Percentiles rank a stretch among this genome's conserved stretches.
phyloP scores from a whole-genome alignment of 2,797 vertebrate genomes.

The Vireo griseus region DNA sequence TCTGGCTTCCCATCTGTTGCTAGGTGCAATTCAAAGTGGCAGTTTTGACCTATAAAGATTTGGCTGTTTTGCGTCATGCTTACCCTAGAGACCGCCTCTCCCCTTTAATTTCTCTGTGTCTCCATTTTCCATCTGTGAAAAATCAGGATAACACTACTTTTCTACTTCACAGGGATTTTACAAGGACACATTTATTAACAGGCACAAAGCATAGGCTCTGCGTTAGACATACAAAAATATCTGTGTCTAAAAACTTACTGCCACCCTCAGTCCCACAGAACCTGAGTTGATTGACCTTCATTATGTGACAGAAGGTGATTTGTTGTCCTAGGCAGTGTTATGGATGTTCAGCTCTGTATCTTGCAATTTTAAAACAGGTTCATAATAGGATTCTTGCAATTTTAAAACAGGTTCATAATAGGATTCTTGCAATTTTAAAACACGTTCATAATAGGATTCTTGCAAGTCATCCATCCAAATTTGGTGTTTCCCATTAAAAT shows the following conservation, averaged over 20 bases:
- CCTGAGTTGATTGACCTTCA: background rate
- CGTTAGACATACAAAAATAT: background rate
- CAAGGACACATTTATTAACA: conserved; percentile 31
- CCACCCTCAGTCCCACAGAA: background rate
- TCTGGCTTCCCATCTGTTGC: conserved; percentile 67
- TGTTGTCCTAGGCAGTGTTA: background rate
- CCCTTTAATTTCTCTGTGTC: conserved; percentile 54
- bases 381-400: background rate
- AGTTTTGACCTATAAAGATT: conserved; percentile 69
- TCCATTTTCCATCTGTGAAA: conserved; percentile 65
- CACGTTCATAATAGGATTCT: background rate
- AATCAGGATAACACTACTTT: conserved; percentile 49
- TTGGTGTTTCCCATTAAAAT: background rate
- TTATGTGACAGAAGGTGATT: background rate
- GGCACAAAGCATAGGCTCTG: background rate
- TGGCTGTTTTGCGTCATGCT: conserved; percentile 55
- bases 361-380: background rate
- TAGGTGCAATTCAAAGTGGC: conserved; percentile 66
- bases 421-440: background rate
- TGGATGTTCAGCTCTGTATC: background rate
- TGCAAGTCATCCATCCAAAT: background rate
- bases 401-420: background rate
- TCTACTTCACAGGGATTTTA: conserved; percentile 38
- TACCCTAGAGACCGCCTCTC: conserved; percentile 63
- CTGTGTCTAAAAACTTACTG: background rate